Conservation (phyloP, 2,113 vertebrate species). For the Butorides virescens region DNA sequence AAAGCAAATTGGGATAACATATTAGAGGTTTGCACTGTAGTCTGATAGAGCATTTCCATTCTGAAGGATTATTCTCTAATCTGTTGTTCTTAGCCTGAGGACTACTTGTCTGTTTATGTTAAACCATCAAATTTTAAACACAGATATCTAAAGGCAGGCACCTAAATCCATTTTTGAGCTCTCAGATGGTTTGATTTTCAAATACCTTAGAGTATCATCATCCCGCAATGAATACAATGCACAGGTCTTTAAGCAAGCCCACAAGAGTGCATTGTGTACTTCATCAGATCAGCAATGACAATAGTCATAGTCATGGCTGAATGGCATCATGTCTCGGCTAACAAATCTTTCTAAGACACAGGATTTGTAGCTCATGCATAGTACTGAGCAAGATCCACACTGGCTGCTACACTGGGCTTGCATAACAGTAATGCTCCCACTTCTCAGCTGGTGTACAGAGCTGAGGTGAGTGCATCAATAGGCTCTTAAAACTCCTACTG, state of each 20-base stretch:
- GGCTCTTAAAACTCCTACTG: background rate
- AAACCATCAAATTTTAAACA: background rate
- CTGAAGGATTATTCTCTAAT: background rate
- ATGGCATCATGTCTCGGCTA: background rate
- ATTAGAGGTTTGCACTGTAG: background rate
- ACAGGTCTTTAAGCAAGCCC: background rate
- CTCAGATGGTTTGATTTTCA: background rate
- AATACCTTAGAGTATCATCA: background rate
- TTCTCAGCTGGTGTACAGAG: background rate
- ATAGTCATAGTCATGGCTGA: background rate
- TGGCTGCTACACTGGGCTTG: background rate
- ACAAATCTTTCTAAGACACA: background rate
- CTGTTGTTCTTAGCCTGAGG: background rate
- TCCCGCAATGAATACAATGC: background rate
- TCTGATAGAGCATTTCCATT: background rate
- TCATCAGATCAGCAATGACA: background rate
- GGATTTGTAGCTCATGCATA: background rate
- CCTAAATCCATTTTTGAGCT: background rate
- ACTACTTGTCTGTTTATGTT: background rate
- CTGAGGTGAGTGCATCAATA: background rate
- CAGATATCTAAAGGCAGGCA: background rate
- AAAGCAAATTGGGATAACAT: background rate
- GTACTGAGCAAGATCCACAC: background rate
- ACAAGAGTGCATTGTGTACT: background rate
- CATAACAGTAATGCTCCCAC: accelerated